These are phyloP conservation scores for Apaloderma vittatum DNA, from an alignment of 2,113 vertebrate genomes.

Conservation along the genomic window DNA sequence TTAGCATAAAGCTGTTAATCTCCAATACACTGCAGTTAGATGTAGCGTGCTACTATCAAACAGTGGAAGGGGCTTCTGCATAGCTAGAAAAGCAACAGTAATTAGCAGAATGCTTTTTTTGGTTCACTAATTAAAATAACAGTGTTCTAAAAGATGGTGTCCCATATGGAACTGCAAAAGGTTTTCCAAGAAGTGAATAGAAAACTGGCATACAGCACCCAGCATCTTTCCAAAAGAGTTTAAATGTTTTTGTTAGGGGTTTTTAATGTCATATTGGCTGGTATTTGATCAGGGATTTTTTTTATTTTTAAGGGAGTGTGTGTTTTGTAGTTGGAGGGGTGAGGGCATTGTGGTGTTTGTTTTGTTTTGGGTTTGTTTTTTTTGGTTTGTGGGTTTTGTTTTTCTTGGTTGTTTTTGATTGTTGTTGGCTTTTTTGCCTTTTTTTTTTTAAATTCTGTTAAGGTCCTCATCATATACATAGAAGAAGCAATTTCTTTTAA, in stretches of 20 bases:
- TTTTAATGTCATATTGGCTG: background rate
- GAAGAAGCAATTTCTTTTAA: too few species aligned
- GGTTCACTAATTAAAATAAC: slow-evolving; percentile 70
- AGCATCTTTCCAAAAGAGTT: background rate
- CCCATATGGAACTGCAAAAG: slow-evolving; percentile 64
- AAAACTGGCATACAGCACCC: slow-evolving; percentile 19
- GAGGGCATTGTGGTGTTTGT: too few species aligned
- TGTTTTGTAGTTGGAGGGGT: background rate
- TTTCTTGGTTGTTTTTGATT: background rate
- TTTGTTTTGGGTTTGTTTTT: too few species aligned
- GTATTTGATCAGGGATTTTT: background rate
- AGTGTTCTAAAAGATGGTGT: slow-evolving; percentile 52
- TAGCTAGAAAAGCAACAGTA: slow-evolving; percentile 4
- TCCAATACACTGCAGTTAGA: background rate
- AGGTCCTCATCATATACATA: background rate
- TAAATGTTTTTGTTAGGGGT: background rate
- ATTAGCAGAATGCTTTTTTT: slow-evolving; percentile 63
- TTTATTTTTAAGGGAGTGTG: background rate
- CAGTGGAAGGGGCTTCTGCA: slow-evolving; percentile 5
- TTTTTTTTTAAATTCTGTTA: background rate
- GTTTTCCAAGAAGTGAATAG: slow-evolving; percentile 51
- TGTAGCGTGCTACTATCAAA: background rate
- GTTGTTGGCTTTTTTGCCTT: background rate
- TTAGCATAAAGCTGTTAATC: background rate
- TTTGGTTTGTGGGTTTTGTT: background rate